Evolutionary conservation across 2,113 vertebrate species (phyloP), one percentile per base, ranked within the genome.

Genomic region (Urocolius indicus): DNA sequence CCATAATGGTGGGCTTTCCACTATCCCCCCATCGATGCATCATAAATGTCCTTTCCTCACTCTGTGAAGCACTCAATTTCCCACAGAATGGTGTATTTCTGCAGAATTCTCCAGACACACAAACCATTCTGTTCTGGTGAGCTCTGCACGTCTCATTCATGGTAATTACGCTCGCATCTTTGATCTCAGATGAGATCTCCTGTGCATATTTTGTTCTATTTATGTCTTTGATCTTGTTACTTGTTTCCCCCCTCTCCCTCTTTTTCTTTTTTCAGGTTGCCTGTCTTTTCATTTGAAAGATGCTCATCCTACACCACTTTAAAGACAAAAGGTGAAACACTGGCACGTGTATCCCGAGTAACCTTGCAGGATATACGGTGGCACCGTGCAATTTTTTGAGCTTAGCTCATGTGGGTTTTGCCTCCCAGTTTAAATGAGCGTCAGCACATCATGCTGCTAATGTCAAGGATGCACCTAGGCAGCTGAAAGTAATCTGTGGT

Each of bases 171-270:
- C 89, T 97, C 95, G 94, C 94, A 87, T 97, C 98, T 98, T 98
- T 98, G 98, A 98, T 98, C 97, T 98, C 97, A 87, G 96, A 97
- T 94, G 97, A 97, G 97, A 97, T 97, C 97, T 98, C 97, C 98
- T 94, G 96, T 98, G 97, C 96, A 98, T 98, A 98, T 98, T 98
- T 98, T 98, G 98, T 98, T 97, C 97, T 98, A 97, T 98, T 98
- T 98, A 96, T 77, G 94, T 95, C 97, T 98, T 98, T 98, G 98
- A 98, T 98, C 97, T 97, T 91, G 77, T 96, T 97, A 94, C 93
- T 97, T 97, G 95, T 95, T 97, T 97, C 79, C n/a, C 20, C 20
- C 75, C 22, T 36, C 48, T 34, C 26, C 14, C 7, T 10, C 17
- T 48, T 24, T 26, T 20, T 48, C 54, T 41, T 88, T 62, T 86